Base-by-base conservation (phyloP, 2,113 vertebrate genomes). In the Coracopsis vasa region DNA sequence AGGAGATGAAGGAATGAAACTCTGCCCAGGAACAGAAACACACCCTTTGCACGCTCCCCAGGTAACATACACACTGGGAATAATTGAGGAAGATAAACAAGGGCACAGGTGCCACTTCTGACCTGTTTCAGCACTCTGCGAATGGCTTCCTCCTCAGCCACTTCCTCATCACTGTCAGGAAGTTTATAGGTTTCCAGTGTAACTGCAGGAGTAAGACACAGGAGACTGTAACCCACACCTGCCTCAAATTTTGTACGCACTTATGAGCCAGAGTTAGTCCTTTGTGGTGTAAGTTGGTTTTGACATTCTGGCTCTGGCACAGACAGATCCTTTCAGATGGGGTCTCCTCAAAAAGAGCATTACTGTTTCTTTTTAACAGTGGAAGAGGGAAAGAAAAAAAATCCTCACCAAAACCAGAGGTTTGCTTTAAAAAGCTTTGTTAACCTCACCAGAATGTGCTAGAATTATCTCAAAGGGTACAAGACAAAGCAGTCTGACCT, bases 81-180 rank as follows among this genome's bases (percentile, higher is more conserved):
- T 39, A 90, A 87, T 0, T 37, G 24, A 69, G 50, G 37, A 94
- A 87, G 16, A 64, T 39, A 83, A 96, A n/a, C 56, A 83, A 73
- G n/a, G 33, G 37, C 54, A 82, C 23, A 79, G 62, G 33, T 84
- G n/a, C 51, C 75, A 84, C 60, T 81, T 84, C 97, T 89, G 51
- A 98, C 99, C 99, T 99, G 98, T 96, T 98, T 99, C 50, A 99
- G 94, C 45, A 99, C 98, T 95, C 98, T 98, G 95, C 61, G 95
- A 85, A 99, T 98, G 72, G 98, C 98, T 94, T 98, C 98, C 56
- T 98, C 98, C 84, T 99, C 99, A 81, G 99, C 97, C n/a, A 99
- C 98, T 47, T 99, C 99, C 27, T 99, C 99, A 60, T 99, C 99
- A 54, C 99, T 99, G 94, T 99, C 98, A 37, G 98, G 98, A 19